These are phyloP conservation scores for Psittacula cyanocephala DNA, from an alignment of 2,113 vertebrate species.

Conservation along the genomic window DNA sequence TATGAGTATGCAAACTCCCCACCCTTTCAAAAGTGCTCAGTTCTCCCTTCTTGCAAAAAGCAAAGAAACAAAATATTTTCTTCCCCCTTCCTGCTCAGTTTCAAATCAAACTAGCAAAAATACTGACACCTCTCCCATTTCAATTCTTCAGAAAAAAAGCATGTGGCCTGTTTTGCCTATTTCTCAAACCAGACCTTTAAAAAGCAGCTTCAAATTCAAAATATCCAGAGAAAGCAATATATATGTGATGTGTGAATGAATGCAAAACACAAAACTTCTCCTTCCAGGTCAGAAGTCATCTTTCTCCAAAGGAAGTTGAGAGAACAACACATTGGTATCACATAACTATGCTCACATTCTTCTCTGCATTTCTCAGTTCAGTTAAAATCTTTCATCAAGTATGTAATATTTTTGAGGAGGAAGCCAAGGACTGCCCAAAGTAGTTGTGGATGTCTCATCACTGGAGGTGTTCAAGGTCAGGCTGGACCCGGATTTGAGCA, in stretches of 20 bases:
- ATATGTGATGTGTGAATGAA: neutral
- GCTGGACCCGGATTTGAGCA: neutral
- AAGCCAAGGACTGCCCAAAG: neutral
- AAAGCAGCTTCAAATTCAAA: neutral
- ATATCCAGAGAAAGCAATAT: neutral
- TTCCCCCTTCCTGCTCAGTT: neutral
- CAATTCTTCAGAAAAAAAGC: neutral
- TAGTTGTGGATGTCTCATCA: neutral
- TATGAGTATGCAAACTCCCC: neutral
- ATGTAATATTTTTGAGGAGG: neutral
- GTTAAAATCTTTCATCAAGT: neutral
- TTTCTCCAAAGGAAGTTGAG: neutral
- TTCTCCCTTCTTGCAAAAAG: neutral
- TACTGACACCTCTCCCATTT: neutral
- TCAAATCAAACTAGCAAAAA: neutral
- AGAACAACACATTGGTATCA: fast-evolving
- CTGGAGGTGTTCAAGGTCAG: neutral
- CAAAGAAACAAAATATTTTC: neutral
- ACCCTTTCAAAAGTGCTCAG: neutral
- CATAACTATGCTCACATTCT: neutral
- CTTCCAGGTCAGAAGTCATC: neutral
- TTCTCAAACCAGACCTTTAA: neutral
- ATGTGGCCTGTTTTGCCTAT: neutral
- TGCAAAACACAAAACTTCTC: neutral
- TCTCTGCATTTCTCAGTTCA: neutral